Evolutionary conservation across 2,888 invertebrate genomes (phyloP).

Genomic region (Entomobrya multifasciata): DNA sequence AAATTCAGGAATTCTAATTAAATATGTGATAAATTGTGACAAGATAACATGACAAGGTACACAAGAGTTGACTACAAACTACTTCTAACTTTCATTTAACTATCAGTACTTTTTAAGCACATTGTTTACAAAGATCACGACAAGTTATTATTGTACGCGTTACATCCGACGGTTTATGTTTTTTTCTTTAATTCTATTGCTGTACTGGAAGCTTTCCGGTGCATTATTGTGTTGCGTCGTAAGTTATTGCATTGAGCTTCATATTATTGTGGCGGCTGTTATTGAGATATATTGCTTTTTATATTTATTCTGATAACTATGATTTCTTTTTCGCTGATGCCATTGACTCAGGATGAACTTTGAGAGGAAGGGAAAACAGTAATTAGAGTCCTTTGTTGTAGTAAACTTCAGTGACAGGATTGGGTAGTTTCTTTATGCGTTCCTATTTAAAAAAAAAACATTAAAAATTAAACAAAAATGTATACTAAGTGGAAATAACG

Average conservation of each 20-base stretch:
- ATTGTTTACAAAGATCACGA: not conserved
- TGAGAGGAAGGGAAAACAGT: not conserved
- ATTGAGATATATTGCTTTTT: no score
- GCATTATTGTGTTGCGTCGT: not conserved
- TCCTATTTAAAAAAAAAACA: conserved; percentile 82
- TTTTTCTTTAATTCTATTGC: no score
- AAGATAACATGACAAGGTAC: conserved; percentile 7
- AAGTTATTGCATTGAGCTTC: not conserved
- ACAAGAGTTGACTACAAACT: not conserved
- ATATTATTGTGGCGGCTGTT: no score
- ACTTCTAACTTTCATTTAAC: not conserved
- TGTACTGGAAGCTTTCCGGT: no score
- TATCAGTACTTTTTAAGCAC: not conserved
- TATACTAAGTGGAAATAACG: not conserved
- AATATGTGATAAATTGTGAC: not conserved
- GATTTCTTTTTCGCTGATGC: no score
- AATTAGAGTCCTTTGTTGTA: conserved; percentile 75
- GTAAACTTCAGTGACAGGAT: conserved; percentile 83
- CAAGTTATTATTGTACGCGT: conserved; percentile 9
- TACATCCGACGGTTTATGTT: no score
- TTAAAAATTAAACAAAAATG: no score
- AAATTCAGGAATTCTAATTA: not conserved
- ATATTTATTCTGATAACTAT: no score
- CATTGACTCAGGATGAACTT: no score
- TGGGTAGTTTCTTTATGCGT: conserved; percentile 84